A percentile compares a stretch with the other conserved stretches of the same genome.
Evolutionary conservation across 2,888 invertebrate genomes (phyloP).

Genomic region (Leptodirus hochenwartii): DNA sequence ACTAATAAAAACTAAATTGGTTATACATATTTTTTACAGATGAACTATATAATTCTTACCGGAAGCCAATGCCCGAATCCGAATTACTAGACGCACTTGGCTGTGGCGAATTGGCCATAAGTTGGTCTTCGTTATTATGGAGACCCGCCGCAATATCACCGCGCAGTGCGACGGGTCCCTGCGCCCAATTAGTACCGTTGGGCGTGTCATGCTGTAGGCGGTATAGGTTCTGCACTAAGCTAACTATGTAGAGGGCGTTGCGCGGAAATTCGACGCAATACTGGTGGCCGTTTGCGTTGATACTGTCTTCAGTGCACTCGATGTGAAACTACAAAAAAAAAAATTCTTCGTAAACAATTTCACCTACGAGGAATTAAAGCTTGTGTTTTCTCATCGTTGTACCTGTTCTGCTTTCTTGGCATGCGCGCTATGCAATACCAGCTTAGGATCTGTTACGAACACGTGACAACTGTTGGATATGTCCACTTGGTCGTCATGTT

Average conservation of each 20-base stretch:
- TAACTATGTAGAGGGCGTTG: constrained; percentile 60
- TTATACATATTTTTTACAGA: too few species aligned
- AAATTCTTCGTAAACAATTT: not conserved
- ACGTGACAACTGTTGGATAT: constrained; percentile 86
- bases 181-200: constrained; percentile 17
- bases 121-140: constrained; percentile 30
- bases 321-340: constrained; percentile 5
- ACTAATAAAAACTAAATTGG: too few species aligned
- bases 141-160: constrained; percentile 6
- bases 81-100: constrained; percentile 85
- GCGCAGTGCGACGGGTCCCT: constrained; percentile 10
- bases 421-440: constrained; percentile 68
- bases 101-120: constrained; percentile 61
- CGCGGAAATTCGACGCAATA: constrained; percentile 76
- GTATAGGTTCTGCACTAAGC: constrained; percentile 54
- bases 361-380: too few species aligned
- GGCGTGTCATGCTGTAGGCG: constrained; percentile 39
- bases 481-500: constrained; percentile 29
- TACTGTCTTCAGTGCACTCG: not conserved
- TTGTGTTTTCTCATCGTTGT: too few species aligned
- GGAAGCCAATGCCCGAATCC: constrained; percentile 88
- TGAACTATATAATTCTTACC: too few species aligned
- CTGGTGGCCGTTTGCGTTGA: not conserved
- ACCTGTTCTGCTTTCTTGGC: constrained; percentile 56
- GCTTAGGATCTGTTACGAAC: constrained; percentile 79